Evolutionary conservation across 1,140 invertebrate genomes (phyloP).

Genomic region (Agrypnia vestita): DNA sequence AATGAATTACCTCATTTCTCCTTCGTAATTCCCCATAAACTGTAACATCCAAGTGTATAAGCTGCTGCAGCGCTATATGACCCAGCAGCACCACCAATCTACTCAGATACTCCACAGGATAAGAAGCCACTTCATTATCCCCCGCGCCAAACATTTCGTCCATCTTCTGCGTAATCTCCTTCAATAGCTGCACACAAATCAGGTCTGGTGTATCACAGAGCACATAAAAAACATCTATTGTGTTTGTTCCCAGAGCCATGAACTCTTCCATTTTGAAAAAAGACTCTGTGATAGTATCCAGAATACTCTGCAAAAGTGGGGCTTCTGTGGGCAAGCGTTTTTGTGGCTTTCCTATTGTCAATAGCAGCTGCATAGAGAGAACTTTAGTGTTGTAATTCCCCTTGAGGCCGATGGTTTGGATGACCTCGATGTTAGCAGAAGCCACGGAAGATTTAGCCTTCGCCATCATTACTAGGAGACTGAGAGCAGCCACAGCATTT

Average conservation of each 20-base stretch:
- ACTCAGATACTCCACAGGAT: conserved; percentile 73
- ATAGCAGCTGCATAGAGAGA: conserved; percentile 66
- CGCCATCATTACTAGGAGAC: conserved; percentile 82
- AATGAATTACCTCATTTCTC: conserved; percentile 67
- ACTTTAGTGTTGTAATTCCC: conserved; percentile 67
- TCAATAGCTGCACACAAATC: conserved; percentile 65
- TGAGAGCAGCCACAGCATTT: conserved; percentile 81
- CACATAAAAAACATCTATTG: conserved; percentile 67
- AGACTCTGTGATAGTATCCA: conserved; percentile 65
- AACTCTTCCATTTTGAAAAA: conserved; percentile 67
- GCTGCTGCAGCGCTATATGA: conserved; percentile 82
- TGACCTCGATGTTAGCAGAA: conserved; percentile 72
- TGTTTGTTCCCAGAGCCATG: conserved; percentile 65
- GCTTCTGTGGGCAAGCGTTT: conserved; percentile 67
- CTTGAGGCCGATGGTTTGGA: conserved; percentile 71
- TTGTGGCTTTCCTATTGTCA: conserved; percentile 65
- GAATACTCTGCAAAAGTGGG: conserved; percentile 64
- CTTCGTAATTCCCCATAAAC: conserved; percentile 78
- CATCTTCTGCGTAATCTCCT: conserved; percentile 67
- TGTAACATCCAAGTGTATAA: conserved; percentile 84
- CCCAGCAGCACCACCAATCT: conserved; percentile 82
- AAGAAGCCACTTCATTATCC: conserved; percentile 64
- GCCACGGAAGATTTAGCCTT: conserved; percentile 74
- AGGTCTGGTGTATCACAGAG: conserved; percentile 69
- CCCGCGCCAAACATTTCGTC: conserved; percentile 62